Evolutionary conservation across 1,140 invertebrate species (phyloP), one percentile per base, ranked within the genome.

Genomic region (Helicorthomorpha holstii): DNA sequence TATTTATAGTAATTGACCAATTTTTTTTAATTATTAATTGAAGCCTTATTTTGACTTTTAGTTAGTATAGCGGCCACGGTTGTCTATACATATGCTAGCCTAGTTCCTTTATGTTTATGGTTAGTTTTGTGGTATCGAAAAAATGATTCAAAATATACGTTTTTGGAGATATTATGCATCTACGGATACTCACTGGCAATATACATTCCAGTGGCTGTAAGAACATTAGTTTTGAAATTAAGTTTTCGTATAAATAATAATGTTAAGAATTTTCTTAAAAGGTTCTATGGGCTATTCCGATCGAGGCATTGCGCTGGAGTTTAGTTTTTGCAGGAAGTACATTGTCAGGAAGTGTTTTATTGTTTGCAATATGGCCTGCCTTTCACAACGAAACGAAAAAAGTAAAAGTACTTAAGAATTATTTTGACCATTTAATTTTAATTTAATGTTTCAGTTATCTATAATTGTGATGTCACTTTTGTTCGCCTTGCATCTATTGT

Each of bases 151-250:
- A 73, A 72, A 48, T 73, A 75, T 53, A 78, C 78, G 23, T 78
- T 89, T 59, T 72, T 93, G 54, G 73, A 75, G 58, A 73, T 94
- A 3, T 73, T 96, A 56, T 95, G 90, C 67, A 72, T 95, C 1
- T 98, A 96, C 67, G 93, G 93, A 16, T 98, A 98, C 66, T 94
- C 89, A 0, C 68, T 98, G 41, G 79, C 85, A 27, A 87, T 96
- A 56, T 97, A 91, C 64, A 80, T 97, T 60, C 92, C 92, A 7
- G 81, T 93, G 3, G 86, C 89, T n/a, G 79, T 77, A 57, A 50
- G 58, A 58, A 22, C 46, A 16, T 25, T 23, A 54, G 21, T 54
- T n/a, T n/a, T n/a, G n/a, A n/a, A n/a, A n/a, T n/a, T 27, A 21
- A 21, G 27, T n/a, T 48, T 38, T 3, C 27, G 12, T 47, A n/a